Percentiles rank a stretch among this genome's conserved stretches.
These are phyloP conservation scores for Alosa sapidissima DNA, from an alignment of 2,797 vertebrate genomes.

Conservation along the genomic window DNA sequence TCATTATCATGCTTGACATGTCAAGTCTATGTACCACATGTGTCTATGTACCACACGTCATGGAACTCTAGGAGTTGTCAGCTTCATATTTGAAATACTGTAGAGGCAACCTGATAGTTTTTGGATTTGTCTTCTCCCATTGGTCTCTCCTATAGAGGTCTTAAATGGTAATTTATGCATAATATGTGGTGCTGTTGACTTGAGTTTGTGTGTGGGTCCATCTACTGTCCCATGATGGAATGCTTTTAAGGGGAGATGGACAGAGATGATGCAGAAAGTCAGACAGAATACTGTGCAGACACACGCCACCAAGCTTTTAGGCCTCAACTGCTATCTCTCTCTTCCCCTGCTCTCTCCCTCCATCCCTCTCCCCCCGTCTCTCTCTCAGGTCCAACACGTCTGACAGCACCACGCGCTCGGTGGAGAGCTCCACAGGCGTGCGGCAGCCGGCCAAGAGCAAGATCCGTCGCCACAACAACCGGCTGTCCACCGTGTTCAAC, in stretches of 20 bases:
- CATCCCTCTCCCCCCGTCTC: neutral
- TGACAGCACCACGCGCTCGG: conserved; percentile 66
- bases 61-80: neutral
- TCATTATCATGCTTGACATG: too few relatives aligned
- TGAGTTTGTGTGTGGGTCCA: neutral
- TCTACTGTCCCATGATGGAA: neutral
- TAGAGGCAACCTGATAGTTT: too few relatives aligned
- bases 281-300: conserved; percentile 14
- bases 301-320: neutral
- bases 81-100: too few relatives aligned
- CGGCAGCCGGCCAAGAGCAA: conserved; percentile 80
- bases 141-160: neutral
- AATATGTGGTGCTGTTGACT: neutral
- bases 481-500: conserved; percentile 73
- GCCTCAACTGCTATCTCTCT: neutral
- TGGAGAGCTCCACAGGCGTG: conserved; percentile 66
- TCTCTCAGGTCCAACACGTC: conserved; percentile 73
- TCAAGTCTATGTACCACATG: too few relatives aligned
- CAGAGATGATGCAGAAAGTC: neutral
- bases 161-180: neutral
- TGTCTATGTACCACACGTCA: neutral
- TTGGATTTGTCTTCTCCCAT: neutral
- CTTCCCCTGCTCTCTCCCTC: neutral
- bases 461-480: conserved; percentile 80
- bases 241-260: neutral